A percentile compares a stretch with the other conserved stretches of the same genome.
Conservation (phyloP, 2,888 invertebrate species). For the Cephus nigrinus region DNA sequence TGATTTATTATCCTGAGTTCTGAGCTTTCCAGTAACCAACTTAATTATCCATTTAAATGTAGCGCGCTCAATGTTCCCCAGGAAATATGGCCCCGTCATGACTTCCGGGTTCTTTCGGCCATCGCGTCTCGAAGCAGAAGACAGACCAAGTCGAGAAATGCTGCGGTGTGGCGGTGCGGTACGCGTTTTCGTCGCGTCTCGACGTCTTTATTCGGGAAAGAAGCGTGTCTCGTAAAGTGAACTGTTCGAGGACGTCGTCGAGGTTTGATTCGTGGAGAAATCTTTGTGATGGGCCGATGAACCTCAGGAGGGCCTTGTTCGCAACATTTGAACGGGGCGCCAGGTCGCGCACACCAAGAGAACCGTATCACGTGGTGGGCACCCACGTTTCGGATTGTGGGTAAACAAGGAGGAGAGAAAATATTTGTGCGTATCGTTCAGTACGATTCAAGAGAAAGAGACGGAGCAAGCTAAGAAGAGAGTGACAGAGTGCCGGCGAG, state of each 20-base stretch:
- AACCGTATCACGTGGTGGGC: conserved; percentile 58
- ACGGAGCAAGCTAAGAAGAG: background rate
- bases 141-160: conserved; percentile 9
- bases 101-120: conserved; percentile 17
- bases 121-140: conserved; percentile 19
- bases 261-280: background rate
- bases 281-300: background rate
- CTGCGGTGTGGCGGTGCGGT: conserved; percentile 6
- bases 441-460: background rate
- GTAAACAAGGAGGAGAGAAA: conserved; percentile 57
- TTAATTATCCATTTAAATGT: background rate
- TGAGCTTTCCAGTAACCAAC: background rate
- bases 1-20: background rate
- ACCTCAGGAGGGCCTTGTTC: background rate
- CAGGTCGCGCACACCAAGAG: conserved; percentile 14
- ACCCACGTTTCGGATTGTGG: conserved; percentile 66
- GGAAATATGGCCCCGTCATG: background rate
- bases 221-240: background rate
- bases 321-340: conserved; percentile 24
- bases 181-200: background rate
- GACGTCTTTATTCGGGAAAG: background rate
- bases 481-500: background rate
- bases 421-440: conserved; percentile 22
- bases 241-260: too few species aligned
- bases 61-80: background rate